Percentiles rank a stretch among this genome's conserved stretches.
phyloP scores from a whole-genome alignment of 1,140 invertebrate species.

The Parasteatoda tepidariorum region DNA sequence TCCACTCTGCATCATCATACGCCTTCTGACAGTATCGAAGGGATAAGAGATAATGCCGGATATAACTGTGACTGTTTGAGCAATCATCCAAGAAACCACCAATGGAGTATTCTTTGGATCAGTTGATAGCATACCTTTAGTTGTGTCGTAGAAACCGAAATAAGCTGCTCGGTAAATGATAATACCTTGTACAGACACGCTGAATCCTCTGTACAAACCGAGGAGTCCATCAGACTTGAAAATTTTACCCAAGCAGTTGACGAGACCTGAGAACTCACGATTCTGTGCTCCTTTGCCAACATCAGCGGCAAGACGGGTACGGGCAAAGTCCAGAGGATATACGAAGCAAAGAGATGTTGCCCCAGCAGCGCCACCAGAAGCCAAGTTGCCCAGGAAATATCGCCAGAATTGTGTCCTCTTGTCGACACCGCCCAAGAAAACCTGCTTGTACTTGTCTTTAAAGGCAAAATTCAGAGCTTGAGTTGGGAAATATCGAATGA shows the following conservation, averaged over 20 bases:
- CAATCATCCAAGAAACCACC: slow-evolving; percentile 88
- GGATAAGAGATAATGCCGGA: slow-evolving; percentile 93
- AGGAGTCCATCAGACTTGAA: slow-evolving; percentile 86
- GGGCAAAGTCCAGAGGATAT: slow-evolving; percentile 94
- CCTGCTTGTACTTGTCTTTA: slow-evolving; percentile 77
- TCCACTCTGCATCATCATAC: slow-evolving; percentile 94
- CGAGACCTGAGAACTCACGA: slow-evolving; percentile 88
- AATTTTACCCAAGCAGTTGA: slow-evolving; percentile 88
- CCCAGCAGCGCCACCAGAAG: slow-evolving; percentile 93
- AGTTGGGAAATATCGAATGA: slow-evolving; percentile 93
- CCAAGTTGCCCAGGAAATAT: slow-evolving; percentile 88
- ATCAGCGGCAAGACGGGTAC: slow-evolving; percentile 90
- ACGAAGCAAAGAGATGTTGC: slow-evolving; percentile 94
- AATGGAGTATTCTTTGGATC: slow-evolving; percentile 86
- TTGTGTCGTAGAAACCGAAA: slow-evolving; percentile 95
- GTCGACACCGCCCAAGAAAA: slow-evolving; percentile 86
- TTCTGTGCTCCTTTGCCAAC: slow-evolving; percentile 82
- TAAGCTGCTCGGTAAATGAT: slow-evolving; percentile 82
- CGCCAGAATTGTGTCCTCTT: slow-evolving; percentile 89
- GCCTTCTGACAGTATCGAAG: slow-evolving; percentile 92
- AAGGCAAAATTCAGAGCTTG: slow-evolving; percentile 97
- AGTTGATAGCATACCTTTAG: slow-evolving; percentile 82
- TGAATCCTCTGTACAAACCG: slow-evolving; percentile 93
- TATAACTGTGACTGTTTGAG: slow-evolving; percentile 85
- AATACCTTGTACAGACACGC: slow-evolving; percentile 88